Base-by-base conservation (phyloP, 2,113 vertebrate species). In the Tetrax tetrax region DNA sequence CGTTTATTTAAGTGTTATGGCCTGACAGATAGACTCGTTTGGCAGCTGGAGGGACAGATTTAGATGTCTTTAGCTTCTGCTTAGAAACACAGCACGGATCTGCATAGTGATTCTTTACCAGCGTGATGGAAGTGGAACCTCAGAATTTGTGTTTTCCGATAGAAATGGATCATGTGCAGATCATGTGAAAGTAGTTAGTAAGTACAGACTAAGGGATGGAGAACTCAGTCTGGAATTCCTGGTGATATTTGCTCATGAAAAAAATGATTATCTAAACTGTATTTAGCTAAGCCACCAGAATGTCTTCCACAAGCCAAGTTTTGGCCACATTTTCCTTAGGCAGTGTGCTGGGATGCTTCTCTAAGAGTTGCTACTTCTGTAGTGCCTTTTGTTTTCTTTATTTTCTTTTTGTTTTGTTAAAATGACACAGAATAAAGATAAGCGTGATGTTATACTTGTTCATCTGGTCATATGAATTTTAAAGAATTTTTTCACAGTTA, bases 51-150 rank as follows among this genome's bases (percentile, higher is more conserved):
- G 37, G 66, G 47, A 12, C 12, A 37, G 48, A 31, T 57, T 79
- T 57, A 45, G 21, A 38, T 57, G 68, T 56, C 48, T 33, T 35
- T 51, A 75, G 18, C 19, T 92, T 81, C 48, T 78, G 12, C 71
- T 69, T 71, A 63, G 89, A 56, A 78, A 56, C 51, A n/a, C 16
- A 68, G 25, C 29, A 41, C 35, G 50, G 61, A 87, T 61, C 35
- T 92, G 8, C 9, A 10, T 2, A 45, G 41, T 0, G 6, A 6
- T 61, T 69, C 29, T n/a, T 72, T 48, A 31, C 37, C 0, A 0
- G 1, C 21, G 17, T 59, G 63, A 22, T 12, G n/a, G 78, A 53
- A 47, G 21, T 59, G 15, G 48, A 37, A 38, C n/a, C 47, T 60
- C 33, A 29, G 24, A 41, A 31, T 56, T n/a, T 68, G 19, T 41